Conservation (phyloP, 1,140 invertebrate species). For the Centruroides vittatus region DNA sequence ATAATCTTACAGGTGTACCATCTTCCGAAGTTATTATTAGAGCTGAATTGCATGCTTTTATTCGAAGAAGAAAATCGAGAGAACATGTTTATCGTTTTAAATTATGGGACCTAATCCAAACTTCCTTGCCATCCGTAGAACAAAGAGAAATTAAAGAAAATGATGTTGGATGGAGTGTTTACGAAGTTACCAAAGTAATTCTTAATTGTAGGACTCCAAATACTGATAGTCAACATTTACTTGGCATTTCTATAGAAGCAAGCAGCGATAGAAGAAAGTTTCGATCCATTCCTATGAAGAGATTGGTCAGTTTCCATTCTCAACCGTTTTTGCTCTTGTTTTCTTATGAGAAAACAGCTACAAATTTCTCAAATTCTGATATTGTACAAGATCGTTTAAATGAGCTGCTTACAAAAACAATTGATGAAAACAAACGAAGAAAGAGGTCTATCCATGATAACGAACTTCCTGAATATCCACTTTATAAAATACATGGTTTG, state of each 20-base stretch:
- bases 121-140: slow-evolving; percentile 14
- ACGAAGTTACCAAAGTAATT: slow-evolving; percentile 27
- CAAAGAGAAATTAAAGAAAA: slow-evolving; percentile 20
- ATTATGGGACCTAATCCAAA: slow-evolving; percentile 23
- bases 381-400: not conserved
- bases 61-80: slow-evolving; percentile 20
- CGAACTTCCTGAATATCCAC: slow-evolving; percentile 28
- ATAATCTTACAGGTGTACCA: slow-evolving; percentile 27
- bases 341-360: slow-evolving; percentile 24
- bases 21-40: slow-evolving; percentile 24
- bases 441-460: slow-evolving; percentile 26
- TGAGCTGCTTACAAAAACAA: slow-evolving; percentile 1
- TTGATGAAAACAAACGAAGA: not conserved
- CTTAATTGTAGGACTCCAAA: slow-evolving; percentile 18
- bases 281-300: slow-evolving; percentile 15
- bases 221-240: slow-evolving; percentile 9
- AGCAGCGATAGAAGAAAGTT: too few relatives aligned
- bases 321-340: slow-evolving; percentile 31
- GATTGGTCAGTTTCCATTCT: slow-evolving; percentile 22
- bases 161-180: slow-evolving; percentile 12
- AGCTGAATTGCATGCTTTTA: slow-evolving; percentile 28
- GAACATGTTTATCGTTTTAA: slow-evolving; percentile 9
- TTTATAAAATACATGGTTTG: slow-evolving; percentile 1
- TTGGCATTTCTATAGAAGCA: slow-evolving; percentile 15
- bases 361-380: not conserved